These are phyloP conservation scores for Clanis bilineata DNA, from an alignment of 2,888 invertebrate species.

Conservation along the genomic window DNA sequence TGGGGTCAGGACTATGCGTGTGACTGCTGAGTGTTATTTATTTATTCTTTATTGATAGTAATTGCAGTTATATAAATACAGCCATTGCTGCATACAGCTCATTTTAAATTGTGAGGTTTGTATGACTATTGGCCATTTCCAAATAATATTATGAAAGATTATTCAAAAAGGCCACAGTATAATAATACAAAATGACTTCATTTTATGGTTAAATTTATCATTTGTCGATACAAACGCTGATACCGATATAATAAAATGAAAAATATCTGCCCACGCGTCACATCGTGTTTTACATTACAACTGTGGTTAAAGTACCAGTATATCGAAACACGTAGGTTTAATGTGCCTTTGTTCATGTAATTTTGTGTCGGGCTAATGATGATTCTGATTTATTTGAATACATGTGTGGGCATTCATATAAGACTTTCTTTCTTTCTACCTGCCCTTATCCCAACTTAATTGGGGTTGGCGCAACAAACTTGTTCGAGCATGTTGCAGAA, in stretches of 20 bases:
- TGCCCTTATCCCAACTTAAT: too few relatives aligned
- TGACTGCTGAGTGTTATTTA: too few relatives aligned
- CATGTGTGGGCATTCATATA: background rate
- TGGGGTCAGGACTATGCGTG: too few relatives aligned
- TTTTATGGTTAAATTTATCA: background rate
- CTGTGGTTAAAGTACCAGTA: background rate
- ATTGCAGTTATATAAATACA: too few relatives aligned
- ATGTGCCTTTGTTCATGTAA: constrained; percentile 1
- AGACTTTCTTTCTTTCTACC: too few relatives aligned
- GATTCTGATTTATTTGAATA: background rate
- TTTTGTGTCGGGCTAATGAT: background rate
- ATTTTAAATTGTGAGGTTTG: background rate
- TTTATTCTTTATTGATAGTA: too few relatives aligned
- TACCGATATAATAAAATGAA: background rate
- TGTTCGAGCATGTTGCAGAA: too few relatives aligned
- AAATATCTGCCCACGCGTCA: background rate
- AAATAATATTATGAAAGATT: background rate
- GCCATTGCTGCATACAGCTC: background rate
- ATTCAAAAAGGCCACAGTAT: background rate
- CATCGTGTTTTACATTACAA: background rate
- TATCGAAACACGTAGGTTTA: background rate
- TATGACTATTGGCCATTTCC: background rate
- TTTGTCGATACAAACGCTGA: background rate
- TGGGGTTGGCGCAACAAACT: too few relatives aligned
- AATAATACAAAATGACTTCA: background rate